phyloP scores from a whole-genome alignment of 2,113 vertebrate species.

The Rissa tridactyla region DNA sequence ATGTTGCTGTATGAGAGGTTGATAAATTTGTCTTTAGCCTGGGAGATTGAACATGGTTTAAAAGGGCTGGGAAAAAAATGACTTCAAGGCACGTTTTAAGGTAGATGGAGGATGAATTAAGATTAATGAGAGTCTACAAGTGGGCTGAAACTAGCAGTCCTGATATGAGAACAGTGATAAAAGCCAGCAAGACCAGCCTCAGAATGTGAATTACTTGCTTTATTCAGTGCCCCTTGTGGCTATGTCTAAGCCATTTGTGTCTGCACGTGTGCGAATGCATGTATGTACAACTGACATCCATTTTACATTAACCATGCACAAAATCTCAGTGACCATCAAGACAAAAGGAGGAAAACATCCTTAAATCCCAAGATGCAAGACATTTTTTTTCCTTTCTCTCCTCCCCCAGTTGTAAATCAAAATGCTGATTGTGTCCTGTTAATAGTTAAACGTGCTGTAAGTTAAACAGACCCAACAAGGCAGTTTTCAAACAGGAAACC shows the following conservation, averaged over 20 bases:
- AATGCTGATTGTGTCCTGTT: not conserved
- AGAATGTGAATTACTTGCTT: conserved; percentile 56
- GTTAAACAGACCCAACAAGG: conserved; percentile 40
- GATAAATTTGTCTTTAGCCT: conserved; percentile 55
- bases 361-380: not conserved
- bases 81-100: conserved; percentile 53
- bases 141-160: conserved; percentile 30
- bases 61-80: conserved; percentile 45
- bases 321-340: not conserved
- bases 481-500: conserved; percentile 29
- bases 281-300: not conserved
- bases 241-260: not conserved
- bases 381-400: not conserved
- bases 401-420: not conserved
- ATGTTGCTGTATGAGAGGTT: conserved; percentile 37
- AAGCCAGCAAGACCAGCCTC: conserved; percentile 22
- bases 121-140: conserved; percentile 64
- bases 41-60: conserved; percentile 50
- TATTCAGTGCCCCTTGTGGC: not conserved
- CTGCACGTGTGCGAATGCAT: not conserved
- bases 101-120: conserved; percentile 67
- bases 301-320: not conserved
- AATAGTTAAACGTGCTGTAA: conserved; percentile 17
- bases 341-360: not conserved
- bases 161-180: conserved; percentile 53